Evolutionary conservation across 2,113 vertebrate species (phyloP), one percentile per base, ranked within the genome.

Genomic region (Pachypanchax playfairii): DNA sequence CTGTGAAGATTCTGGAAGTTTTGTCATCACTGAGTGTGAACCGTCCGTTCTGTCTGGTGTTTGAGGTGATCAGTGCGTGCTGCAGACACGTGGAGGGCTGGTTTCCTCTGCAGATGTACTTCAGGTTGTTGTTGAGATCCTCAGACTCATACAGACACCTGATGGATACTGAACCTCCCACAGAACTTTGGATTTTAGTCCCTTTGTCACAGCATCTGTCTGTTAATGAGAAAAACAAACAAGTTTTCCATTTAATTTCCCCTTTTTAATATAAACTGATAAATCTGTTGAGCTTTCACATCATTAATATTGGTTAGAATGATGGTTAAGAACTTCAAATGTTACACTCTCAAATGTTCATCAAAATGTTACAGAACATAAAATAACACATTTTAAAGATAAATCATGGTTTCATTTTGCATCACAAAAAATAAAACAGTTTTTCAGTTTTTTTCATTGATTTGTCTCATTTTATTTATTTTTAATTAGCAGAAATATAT

Each of bases 41-140:
- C n/a, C 17, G 38, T 41, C 38, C 38, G 17, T 41, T 41, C 5
- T 41, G 15, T 29, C 6, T 14, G 4, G 0, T 15, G 18, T 48
- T 3, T 9, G 76, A 73, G 9, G 72, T 77, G 65, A 73, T 7
- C 1, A 64, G 0, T 0, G 73, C 76, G n/a, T n/a, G 28, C 56
- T 72, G 36, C 63, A 55, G 59, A 70, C 79, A 82, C 6, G 17
- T 38, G 28, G 76, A 75, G 10, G 44, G n/a, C 20, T 0, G 59
- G 0, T 28, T 74, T 44, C 51, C 75, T 66, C 48, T 79, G 73
- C 83, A 85, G 41, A 85, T 14, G 62, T 69, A 82, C 52, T 79
- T 79, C 3, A 65, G 14, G 6, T 33, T 51, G 48, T 57, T 41
- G 22, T n/a, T n/a, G n/a, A 17, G 6, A 35, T 59, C 1, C 6